phyloP scores from a whole-genome alignment of 2,113 vertebrate species.

The Terrapene triunguis region DNA sequence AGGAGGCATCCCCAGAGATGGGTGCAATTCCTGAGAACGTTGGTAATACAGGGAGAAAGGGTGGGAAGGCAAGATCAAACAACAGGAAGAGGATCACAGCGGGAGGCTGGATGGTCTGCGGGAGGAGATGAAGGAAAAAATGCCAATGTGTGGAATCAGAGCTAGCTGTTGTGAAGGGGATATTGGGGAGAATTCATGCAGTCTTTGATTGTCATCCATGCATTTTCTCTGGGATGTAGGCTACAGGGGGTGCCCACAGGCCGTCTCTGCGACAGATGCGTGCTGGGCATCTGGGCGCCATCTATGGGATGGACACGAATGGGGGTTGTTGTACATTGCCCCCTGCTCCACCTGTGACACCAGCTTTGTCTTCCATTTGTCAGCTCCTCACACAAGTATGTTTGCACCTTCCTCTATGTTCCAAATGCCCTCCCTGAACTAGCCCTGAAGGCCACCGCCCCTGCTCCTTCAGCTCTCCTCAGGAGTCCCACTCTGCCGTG shows the following conservation, averaged over 20 bases:
- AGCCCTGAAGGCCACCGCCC: neutral
- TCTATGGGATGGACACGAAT: neutral
- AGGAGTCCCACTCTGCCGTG: neutral
- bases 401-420: neutral
- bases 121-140: neutral
- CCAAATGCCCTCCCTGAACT: neutral
- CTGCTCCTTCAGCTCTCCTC: neutral
- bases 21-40: neutral
- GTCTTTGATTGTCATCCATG: neutral
- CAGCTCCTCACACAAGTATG: neutral
- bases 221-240: neutral
- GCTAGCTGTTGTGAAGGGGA: neutral
- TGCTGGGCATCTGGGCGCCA: neutral
- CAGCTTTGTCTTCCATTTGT: neutral
- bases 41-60: neutral
- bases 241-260: neutral
- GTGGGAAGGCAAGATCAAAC: neutral
- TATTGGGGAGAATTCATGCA: neutral
- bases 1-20: neutral
- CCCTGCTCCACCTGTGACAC: neutral
- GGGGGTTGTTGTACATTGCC: neutral
- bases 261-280: neutral
- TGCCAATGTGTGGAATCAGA: neutral
- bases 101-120: neutral
- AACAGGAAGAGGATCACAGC: neutral